phyloP scores from a whole-genome alignment of 2,113 vertebrate genomes.

The Excalfactoria chinensis region DNA sequence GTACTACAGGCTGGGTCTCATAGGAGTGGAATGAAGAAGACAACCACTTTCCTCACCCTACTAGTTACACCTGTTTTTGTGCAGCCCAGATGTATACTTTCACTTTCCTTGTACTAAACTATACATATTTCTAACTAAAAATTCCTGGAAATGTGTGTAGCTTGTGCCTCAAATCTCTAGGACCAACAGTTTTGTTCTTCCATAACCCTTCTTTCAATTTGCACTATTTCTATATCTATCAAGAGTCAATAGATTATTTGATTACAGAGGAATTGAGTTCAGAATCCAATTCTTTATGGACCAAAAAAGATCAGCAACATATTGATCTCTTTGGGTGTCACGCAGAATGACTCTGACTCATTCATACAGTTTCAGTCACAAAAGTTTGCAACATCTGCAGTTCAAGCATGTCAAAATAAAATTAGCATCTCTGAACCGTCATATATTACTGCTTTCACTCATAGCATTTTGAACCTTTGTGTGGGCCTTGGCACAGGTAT shows the following conservation, averaged over 20 bases:
- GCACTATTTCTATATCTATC: background rate
- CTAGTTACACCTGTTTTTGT: background rate
- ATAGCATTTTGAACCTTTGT: background rate
- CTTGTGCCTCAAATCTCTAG: background rate
- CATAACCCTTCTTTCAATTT: background rate
- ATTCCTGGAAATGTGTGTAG: background rate
- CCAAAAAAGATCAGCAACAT: background rate
- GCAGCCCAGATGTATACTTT: too few species aligned
- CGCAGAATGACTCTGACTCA: accelerated
- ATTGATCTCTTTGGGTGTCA: background rate
- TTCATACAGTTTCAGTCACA: background rate
- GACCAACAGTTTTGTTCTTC: background rate
- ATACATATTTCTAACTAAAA: background rate
- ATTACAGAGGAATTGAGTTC: background rate
- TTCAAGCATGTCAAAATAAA: background rate
- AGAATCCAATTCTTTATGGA: background rate
- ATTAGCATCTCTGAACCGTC: accelerated
- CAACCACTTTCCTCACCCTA: background rate
- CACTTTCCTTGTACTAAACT: background rate
- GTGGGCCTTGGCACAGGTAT: background rate
- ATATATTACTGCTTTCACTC: background rate
- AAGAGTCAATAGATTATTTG: too few species aligned
- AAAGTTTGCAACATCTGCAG: accelerated
- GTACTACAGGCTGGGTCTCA: background rate
- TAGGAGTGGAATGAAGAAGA: background rate